Percentiles rank a stretch among this genome's conserved stretches.
phyloP scores from a whole-genome alignment of 2,797 vertebrate genomes.

The Pipistrellus pipistrellus region DNA sequence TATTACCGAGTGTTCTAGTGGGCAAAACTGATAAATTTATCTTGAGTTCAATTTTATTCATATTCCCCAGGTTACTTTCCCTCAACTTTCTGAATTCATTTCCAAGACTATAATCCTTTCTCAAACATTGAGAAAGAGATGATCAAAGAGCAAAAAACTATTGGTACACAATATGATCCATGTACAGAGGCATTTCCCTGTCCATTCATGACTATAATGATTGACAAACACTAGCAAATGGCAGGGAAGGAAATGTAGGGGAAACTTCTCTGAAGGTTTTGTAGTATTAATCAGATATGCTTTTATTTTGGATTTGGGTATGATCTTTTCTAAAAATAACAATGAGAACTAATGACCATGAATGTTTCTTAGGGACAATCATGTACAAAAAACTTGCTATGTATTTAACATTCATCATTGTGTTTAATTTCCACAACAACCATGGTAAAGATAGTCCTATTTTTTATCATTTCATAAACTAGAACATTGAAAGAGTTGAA shows the following conservation, averaged over 20 bases:
- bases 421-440: neutral
- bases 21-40: constrained; percentile 41
- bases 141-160: neutral
- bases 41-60: constrained; percentile 52
- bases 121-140: constrained; percentile 42
- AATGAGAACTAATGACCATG: neutral
- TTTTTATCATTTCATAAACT: neutral
- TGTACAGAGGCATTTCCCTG: neutral
- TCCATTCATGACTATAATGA: neutral
- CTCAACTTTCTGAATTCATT: constrained; percentile 11
- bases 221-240: neutral
- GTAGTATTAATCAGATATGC: neutral
- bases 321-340: neutral
- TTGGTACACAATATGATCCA: neutral
- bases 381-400: neutral
- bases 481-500: neutral
- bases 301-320: neutral
- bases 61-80: neutral
- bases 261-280: constrained; percentile 9
- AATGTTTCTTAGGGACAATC: neutral
- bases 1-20: neutral
- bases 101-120: constrained; percentile 51
- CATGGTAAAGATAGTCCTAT: neutral
- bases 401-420: neutral
- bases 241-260: neutral